Evolutionary conservation across 2,113 vertebrate genomes (phyloP).

Genomic region (Cichladusa arquata): DNA sequence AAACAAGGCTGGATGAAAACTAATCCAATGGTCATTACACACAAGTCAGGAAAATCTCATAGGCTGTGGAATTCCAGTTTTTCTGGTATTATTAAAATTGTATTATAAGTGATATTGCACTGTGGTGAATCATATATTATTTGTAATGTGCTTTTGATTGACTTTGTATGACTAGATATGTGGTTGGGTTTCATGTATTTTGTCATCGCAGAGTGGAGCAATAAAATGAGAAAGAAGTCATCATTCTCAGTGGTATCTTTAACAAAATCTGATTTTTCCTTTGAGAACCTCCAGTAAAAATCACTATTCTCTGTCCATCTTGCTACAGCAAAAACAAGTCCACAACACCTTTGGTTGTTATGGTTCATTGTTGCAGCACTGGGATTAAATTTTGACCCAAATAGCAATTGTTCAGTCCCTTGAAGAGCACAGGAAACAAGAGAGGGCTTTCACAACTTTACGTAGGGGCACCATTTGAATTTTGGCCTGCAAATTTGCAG

Average conservation of each 20-base stretch:
- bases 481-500: neutral
- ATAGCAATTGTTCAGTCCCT: neutral
- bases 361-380: neutral
- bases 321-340: neutral
- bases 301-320: neutral
- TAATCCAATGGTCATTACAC: neutral
- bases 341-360: neutral
- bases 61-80: neutral
- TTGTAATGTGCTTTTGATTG: conserved; percentile 47
- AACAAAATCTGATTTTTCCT: conserved; percentile 26
- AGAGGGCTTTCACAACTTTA: neutral
- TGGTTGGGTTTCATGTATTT: conserved; percentile 12
- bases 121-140: neutral
- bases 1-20: neutral
- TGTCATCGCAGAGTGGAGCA: neutral
- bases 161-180: conserved; percentile 13
- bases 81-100: conserved; percentile 27
- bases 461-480: neutral
- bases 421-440: neutral
- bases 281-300: neutral
- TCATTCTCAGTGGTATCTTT: neutral
- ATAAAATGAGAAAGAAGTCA: conserved; percentile 28
- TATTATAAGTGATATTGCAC: neutral
- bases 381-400: neutral
- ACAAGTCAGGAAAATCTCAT: neutral